Evolutionary conservation across 2,888 invertebrate species (phyloP), one percentile per base, ranked within the genome.

Genomic region (Xestia c-nigrum): DNA sequence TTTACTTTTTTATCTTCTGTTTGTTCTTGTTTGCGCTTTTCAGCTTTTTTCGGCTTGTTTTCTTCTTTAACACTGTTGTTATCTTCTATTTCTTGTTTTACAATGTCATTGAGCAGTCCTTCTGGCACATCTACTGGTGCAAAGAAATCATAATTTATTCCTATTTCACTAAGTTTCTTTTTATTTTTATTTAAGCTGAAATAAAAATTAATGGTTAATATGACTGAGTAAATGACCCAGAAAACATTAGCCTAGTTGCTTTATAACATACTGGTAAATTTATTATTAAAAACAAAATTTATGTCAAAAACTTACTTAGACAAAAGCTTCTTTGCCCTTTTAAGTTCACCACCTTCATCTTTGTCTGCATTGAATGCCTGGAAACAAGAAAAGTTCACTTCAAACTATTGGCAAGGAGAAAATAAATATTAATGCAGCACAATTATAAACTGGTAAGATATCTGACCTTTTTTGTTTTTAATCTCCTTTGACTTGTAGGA

Each of bases 131-230:
- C 97, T 47, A 96, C 95, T 72, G 97, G 97, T 85, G 91, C 90
- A 77, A 97, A 96, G 80, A 96, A 95, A 74, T 96, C 95, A 90
- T 97, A 97, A 82, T 97, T 93, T 78, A 97, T 97, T 1, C 97
- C 97, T 24, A 97, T 77, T 69, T 93, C 93, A 79, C 92, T 92
- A 19, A 97, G 90, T 85, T 94, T 97, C 78, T 94, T 91, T 85
- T 97, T 94, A 72, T 95, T 96, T 86, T 94, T 96, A 6, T 92
- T 91, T 31, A 97, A 86, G 74, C 96, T 97, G 90, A 31, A 94
- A 94, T 63, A 75, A 31, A 72, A 59, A 68, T 21, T 21, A 38
- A 31, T 6, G 24, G n/a, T 19, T 31, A 9, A 7, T 43, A 55
- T 73, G 0, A 66, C 70, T 73, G 3, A 43, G 21, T 12, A 21